Evolutionary conservation across 1,140 invertebrate genomes (phyloP).

Genomic region (Sarcophaga bullata): DNA sequence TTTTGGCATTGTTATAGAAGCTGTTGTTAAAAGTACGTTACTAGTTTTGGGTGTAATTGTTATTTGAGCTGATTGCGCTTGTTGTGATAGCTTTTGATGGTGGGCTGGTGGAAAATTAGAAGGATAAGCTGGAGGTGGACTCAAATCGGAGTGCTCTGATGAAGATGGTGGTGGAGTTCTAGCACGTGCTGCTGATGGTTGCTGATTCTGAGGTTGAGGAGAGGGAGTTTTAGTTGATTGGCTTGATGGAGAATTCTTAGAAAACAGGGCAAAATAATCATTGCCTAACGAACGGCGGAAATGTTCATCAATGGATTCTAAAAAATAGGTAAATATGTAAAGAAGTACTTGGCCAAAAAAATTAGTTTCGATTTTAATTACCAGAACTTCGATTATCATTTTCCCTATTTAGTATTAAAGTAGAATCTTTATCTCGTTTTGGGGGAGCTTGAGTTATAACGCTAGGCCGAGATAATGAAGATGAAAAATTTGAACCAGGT

Average conservation of each 20-base stretch:
- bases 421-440: constrained; percentile 54
- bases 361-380: constrained; percentile 43
- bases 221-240: constrained; percentile 56
- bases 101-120: constrained; percentile 30
- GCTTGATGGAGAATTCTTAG: constrained; percentile 69
- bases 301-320: constrained; percentile 88
- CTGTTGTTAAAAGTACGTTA: constrained; percentile 36
- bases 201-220: constrained; percentile 60
- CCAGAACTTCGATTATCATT: constrained; percentile 56
- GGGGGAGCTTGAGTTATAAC: constrained; percentile 66
- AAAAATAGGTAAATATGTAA: constrained; percentile 37
- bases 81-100: constrained; percentile 26
- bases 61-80: constrained; percentile 18
- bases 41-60: constrained; percentile 39
- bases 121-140: constrained; percentile 14
- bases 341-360: not conserved
- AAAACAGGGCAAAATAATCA: constrained; percentile 84
- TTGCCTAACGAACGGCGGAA: constrained; percentile 92
- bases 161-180: constrained; percentile 49
- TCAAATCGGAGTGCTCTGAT: not conserved
- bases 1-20: constrained; percentile 35
- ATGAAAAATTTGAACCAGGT: constrained; percentile 55
- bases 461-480: constrained; percentile 57
- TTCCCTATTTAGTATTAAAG: constrained; percentile 52
- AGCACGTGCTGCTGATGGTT: constrained; percentile 53